Conservation (phyloP, 2,888 invertebrate genomes). For the Dermolepida albohirtum region DNA sequence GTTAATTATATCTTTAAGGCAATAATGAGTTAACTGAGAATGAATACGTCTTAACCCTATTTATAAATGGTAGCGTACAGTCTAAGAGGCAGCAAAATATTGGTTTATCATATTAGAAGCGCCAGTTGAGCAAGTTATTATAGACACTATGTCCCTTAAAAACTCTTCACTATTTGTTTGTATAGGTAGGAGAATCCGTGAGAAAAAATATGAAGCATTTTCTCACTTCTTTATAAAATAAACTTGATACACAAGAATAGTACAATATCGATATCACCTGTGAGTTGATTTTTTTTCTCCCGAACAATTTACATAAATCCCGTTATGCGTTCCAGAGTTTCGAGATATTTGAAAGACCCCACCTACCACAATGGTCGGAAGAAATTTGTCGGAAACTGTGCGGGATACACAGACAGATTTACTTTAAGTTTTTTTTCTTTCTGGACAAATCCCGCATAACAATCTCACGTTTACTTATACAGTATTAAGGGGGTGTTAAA, state of each 20-base stretch:
- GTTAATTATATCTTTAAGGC: constrained; percentile 50
- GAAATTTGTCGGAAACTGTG: constrained; percentile 38
- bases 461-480: constrained; percentile 44
- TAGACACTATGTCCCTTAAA: constrained; percentile 33
- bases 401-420: constrained; percentile 17
- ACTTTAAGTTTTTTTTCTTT: constrained; percentile 22
- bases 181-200: constrained; percentile 41
- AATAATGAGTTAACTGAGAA: constrained; percentile 47
- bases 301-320: constrained; percentile 38
- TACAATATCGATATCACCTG: constrained; percentile 37
- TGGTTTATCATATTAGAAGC: constrained; percentile 49
- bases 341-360: constrained; percentile 25
- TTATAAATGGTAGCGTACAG: constrained; percentile 38
- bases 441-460: constrained; percentile 37
- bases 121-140: constrained; percentile 43
- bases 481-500: constrained; percentile 45
- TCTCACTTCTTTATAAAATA: constrained; percentile 44
- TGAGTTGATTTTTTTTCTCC: constrained; percentile 21
- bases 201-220: constrained; percentile 44
- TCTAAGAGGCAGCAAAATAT: constrained; percentile 48
- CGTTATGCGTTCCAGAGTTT: constrained; percentile 25
- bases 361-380: constrained; percentile 27
- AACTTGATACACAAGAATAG: constrained; percentile 36
- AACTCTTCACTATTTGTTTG: constrained; percentile 43
- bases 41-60: constrained; percentile 33